A percentile compares a stretch with the other conserved stretches of the same genome.
Conservation (phyloP, 2,113 vertebrate genomes). For the Tenrec ecaudatus region DNA sequence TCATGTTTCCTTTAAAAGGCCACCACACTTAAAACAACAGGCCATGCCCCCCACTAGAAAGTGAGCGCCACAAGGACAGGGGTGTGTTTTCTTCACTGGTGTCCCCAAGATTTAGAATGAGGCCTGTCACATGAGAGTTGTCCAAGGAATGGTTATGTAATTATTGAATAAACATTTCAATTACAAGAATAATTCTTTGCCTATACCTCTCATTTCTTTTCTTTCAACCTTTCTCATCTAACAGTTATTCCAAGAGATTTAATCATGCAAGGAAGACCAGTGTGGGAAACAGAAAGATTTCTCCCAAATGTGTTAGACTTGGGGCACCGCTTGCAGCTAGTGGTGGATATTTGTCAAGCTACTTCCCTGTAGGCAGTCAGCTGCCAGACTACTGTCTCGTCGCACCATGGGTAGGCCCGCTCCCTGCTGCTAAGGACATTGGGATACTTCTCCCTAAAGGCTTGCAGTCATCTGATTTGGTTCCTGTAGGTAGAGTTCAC, state of each 20-base stretch:
- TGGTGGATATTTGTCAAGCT: no score
- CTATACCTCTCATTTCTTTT: background rate
- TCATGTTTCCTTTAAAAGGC: constrained; percentile 9
- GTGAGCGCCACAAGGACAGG: background rate
- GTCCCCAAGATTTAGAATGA: constrained; percentile 15
- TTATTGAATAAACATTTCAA: background rate
- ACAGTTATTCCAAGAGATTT: constrained; percentile 33
- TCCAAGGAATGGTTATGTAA: constrained; percentile 25
- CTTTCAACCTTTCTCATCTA: background rate
- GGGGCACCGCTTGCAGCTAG: no score
- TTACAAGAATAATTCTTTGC: constrained; percentile 36
- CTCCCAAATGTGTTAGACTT: no score
- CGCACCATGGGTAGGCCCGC: no score
- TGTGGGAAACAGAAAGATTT: no score
- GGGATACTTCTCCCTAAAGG: no score
- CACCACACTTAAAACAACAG: background rate
- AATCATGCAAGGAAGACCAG: no score
- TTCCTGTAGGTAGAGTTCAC: no score
- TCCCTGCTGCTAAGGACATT: no score
- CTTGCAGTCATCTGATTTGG: no score
- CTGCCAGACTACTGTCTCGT: no score
- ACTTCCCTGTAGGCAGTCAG: no score
- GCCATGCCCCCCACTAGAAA: background rate
- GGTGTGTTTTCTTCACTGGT: background rate
- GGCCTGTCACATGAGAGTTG: background rate